Evolutionary conservation across 2,113 vertebrate species (phyloP), one percentile per base, ranked within the genome.

Genomic region (Nibea albiflora): DNA sequence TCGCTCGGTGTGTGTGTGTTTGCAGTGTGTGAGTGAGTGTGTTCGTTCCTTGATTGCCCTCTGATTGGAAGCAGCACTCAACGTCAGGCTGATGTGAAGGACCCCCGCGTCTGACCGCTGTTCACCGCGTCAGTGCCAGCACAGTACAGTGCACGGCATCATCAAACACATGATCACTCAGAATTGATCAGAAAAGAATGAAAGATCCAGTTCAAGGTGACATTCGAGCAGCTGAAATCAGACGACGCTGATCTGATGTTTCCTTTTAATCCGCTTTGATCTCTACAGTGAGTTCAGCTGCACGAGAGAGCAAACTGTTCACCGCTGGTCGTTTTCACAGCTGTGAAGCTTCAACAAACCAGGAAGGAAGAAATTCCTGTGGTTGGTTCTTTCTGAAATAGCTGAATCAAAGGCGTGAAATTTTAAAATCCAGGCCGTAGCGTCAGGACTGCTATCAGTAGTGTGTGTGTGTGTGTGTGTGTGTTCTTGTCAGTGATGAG

Each of bases 21-120:
- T 28, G 20, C 4, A n/a, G 26, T 58, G 15, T 31, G 56, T 31
- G 17, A 4, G 11, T 26, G 5, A 6, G 50, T 31, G 58, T 15
- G 50, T 49, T 20, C 39, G 26, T 15, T 54, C 28, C 31, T 9
- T 72, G 78, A 81, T 80, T 71, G 60, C 24, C 16, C 63, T 60
- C 62, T 72, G 60, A 79, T 75, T 83, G 22, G 46, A 28, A 62
- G 39, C 53, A 19, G 22, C 0, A 1, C 70, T 73, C 49, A 39
- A 14, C 0, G 14, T 87, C 67, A 52, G 68, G 0, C 50, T 64
- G 67, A 68, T 73, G 84, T 53, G 53, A 67, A 54, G 68, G 62
- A 73, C 31, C 1, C 39, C 16, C 14, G 15, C 54, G 28, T 57
- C 53, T 63, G 56, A 11, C 52, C 24, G 2, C 11, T 35, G 11